A percentile compares a stretch with the other conserved stretches of the same genome.
These are phyloP conservation scores for Procambarus virginalis DNA, from an alignment of 1,140 invertebrate species.

Conservation along the genomic window DNA sequence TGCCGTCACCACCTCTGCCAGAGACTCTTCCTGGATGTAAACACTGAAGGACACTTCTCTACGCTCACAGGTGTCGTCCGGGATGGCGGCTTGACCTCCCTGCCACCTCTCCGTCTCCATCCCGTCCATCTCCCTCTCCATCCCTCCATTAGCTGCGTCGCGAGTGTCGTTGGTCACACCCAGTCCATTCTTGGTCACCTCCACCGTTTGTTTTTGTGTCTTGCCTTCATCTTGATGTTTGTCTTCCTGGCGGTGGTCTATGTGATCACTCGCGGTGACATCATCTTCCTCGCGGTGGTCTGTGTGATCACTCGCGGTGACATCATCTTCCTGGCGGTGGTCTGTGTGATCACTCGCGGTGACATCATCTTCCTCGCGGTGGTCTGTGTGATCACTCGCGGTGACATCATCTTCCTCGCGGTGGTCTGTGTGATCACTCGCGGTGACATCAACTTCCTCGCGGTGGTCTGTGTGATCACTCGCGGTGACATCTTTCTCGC, in stretches of 20 bases:
- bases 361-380: background rate
- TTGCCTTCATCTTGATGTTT: background rate
- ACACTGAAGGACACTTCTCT: constrained; percentile 5
- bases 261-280: background rate
- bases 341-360: background rate
- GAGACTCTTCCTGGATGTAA: background rate
- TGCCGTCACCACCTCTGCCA: background rate
- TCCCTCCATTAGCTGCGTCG: background rate
- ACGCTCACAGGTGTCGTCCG: background rate
- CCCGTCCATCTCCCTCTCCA: background rate
- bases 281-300: background rate
- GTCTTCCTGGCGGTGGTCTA: background rate
- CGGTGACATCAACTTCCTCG: too few relatives aligned
- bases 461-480: background rate
- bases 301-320: background rate
- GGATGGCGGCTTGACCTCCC: background rate
- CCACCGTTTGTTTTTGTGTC: background rate
- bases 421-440: background rate
- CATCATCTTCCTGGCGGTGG: background rate
- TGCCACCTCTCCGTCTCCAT: background rate
- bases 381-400: background rate
- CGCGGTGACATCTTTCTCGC: background rate
- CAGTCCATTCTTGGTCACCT: too few relatives aligned
- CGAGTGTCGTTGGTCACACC: too few relatives aligned
- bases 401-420: too few relatives aligned